Evolutionary conservation across 2,113 vertebrate genomes (phyloP).

Genomic region (Todiramphus chloris): DNA sequence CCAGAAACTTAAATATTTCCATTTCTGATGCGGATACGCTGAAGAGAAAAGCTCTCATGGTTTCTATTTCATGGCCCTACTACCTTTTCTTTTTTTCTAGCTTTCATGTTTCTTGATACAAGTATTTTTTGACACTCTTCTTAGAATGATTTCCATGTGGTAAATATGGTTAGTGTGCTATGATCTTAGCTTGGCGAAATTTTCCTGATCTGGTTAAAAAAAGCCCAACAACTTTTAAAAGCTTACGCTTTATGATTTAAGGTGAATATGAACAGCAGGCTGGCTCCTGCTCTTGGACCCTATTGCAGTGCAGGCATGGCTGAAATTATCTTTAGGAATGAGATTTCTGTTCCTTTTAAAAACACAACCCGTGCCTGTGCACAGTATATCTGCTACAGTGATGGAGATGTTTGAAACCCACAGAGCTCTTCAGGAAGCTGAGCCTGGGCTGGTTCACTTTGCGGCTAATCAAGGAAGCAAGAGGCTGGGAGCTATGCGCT

Average conservation of each 20-base stretch:
- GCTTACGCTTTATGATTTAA: not conserved
- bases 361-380: not conserved
- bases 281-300: not conserved
- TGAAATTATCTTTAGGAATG: conserved; percentile 1
- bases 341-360: not conserved
- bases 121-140: not conserved
- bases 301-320: not conserved
- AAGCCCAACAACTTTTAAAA: not conserved
- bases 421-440: not conserved
- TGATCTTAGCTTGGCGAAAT: not conserved
- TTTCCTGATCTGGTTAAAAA: not conserved
- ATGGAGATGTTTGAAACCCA: not conserved
- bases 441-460: not conserved
- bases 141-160: not conserved
- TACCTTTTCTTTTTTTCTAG: not conserved
- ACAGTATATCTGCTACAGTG: fast-evolving
- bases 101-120: not conserved
- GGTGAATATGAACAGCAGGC: not conserved
- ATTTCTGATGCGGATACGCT: not conserved
- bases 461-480: not conserved
- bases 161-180: not conserved
- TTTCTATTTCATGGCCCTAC: not conserved
- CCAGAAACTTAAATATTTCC: not conserved
- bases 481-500: not conserved
- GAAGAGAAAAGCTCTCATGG: not conserved